Conservation (phyloP, 1,140 invertebrate species). For the Zaprionus inermis region DNA sequence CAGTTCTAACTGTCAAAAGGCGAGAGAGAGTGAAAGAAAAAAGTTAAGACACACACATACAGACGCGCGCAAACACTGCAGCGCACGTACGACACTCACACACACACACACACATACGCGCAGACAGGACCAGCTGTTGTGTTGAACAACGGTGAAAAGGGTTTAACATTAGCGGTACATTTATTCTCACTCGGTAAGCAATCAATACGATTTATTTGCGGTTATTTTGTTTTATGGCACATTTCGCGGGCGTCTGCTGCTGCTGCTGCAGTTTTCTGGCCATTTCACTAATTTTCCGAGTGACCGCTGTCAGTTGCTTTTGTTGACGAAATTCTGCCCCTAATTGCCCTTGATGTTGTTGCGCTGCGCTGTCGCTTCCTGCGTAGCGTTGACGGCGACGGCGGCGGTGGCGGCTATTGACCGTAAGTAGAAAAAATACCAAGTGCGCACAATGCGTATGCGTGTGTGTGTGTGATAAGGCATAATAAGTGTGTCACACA, state of each 20-base stretch:
- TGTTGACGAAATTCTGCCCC: background rate
- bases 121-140: slow-evolving; percentile 62
- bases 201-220: slow-evolving; percentile 54
- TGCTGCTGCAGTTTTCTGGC: slow-evolving; percentile 5
- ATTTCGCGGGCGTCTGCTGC: background rate
- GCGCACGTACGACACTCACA: slow-evolving; percentile 1
- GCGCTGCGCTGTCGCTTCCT: slow-evolving; percentile 37
- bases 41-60: slow-evolving; percentile 14
- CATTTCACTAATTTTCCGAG: slow-evolving; percentile 3
- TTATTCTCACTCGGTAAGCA: slow-evolving; percentile 54
- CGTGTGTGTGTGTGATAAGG: slow-evolving; percentile 40
- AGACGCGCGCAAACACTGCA: background rate
- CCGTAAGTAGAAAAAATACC: slow-evolving; percentile 45
- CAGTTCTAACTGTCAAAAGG: slow-evolving; percentile 40
- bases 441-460: slow-evolving; percentile 22
- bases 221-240: slow-evolving; percentile 14
- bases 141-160: slow-evolving; percentile 46
- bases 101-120: slow-evolving; percentile 7
- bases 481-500: slow-evolving; percentile 61
- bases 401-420: slow-evolving; percentile 50
- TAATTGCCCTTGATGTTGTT: slow-evolving; percentile 20
- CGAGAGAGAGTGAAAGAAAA: slow-evolving; percentile 34
- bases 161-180: slow-evolving; percentile 60
- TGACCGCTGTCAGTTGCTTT: slow-evolving; percentile 5
- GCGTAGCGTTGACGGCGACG: slow-evolving; percentile 27